Base-by-base conservation (phyloP, 2,797 vertebrate genomes). In the Pitangus sulphuratus region DNA sequence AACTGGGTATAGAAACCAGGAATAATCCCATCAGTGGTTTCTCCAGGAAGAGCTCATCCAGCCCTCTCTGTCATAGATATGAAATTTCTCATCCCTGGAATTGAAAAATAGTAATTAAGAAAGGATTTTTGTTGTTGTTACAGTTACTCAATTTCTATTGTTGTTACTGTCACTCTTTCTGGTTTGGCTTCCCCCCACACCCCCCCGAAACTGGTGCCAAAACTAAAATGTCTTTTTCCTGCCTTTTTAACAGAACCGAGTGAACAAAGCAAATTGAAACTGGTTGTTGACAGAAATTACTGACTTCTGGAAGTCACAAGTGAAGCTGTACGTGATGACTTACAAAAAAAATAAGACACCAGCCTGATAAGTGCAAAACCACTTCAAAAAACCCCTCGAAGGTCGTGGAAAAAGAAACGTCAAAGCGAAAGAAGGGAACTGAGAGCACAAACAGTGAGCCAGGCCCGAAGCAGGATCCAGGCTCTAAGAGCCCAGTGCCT, bases 371-470 rank as follows among this genome's bases (percentile, higher is more conserved):
- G 87, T 81, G 94, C 53, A 91, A 98, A 98, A 98, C 97, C 97
- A 98, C 98, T 98, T 98, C 97, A 98, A 97, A 98, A 97, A 97
- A 92, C 39, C 89, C 90, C 88, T 64, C 33, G 91, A 94, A 93
- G 96, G 57, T 75, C 1, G 30, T 91, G 93, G 47, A 90, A 87
- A 93, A 95, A 91, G n/a, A 72, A 57, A 89, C 1, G 24, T 96
- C 93, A 94, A 77, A 96, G 71, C 6, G 84, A 91, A 78, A 95
- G 95, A 93, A 93, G 18, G 89, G 94, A 96, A 92, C 95, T 48
- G 87, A 98, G 97, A 98, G 96, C 93, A 96, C 96, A 95, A 96
- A 70, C 71, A 76, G 30, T 0, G 77, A 89, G 90, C 74, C 37
- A 25, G 84, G 25, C 14, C 6, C 5, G 31, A 60, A 33, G 75